Evolutionary conservation across 2,797 vertebrate genomes (phyloP).

Genomic region (Pipistrellus pipistrellus): DNA sequence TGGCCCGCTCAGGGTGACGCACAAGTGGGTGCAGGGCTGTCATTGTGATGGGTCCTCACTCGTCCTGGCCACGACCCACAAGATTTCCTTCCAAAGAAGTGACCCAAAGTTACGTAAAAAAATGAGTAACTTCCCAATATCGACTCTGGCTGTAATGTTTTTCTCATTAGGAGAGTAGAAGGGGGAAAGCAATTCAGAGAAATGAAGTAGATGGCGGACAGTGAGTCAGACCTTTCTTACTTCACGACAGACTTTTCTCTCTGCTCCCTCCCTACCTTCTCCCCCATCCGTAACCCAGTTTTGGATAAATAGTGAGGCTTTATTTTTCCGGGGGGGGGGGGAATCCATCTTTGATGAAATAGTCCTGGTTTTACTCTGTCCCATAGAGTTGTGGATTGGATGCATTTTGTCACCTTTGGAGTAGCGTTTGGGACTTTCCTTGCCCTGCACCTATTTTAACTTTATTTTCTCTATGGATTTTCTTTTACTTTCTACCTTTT

Average conservation of each 20-base stretch:
- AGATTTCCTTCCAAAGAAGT: background rate
- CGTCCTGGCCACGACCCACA: background rate
- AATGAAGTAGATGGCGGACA: too few relatives aligned
- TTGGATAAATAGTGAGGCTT: background rate
- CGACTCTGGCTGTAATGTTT: background rate
- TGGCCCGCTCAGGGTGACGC: background rate
- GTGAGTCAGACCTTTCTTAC: background rate
- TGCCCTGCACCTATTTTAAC: background rate
- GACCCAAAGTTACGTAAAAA: background rate
- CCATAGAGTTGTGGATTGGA: background rate
- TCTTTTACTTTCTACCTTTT: slow-evolving; percentile 23
- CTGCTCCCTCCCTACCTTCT: background rate
- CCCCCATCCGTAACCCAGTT: background rate
- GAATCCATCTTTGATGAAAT: background rate
- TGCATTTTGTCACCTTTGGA: background rate
- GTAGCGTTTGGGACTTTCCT: background rate
- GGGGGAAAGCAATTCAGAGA: background rate
- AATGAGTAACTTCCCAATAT: background rate
- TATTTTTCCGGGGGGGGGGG: background rate
- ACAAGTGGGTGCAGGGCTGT: too few relatives aligned
- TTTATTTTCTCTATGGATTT: background rate
- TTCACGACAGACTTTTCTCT: background rate
- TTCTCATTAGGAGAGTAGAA: slow-evolving; percentile 4
- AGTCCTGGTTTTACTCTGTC: background rate
- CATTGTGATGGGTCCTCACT: background rate